Conservation (phyloP, 2,113 vertebrate species). For the Colossoma macropomum region DNA sequence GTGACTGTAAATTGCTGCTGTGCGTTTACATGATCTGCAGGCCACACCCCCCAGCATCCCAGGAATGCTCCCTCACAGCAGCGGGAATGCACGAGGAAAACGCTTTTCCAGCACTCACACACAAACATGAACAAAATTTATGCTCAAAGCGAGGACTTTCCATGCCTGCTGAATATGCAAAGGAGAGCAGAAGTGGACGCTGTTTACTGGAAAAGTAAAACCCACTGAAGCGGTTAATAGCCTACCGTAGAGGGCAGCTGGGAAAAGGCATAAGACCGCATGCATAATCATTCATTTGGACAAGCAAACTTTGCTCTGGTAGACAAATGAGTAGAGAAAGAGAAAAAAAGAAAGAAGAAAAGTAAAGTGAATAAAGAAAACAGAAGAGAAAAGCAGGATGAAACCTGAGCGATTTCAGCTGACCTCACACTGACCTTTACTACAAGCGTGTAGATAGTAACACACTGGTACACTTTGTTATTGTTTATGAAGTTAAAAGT, state of each 20-base stretch:
- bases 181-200: too few relatives aligned
- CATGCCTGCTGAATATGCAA: background rate
- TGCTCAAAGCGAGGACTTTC: background rate
- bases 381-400: background rate
- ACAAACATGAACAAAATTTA: background rate
- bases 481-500: background rate
- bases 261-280: too few relatives aligned
- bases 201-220: background rate
- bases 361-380: background rate
- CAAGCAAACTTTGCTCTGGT: background rate
- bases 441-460: background rate
- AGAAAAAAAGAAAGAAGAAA: background rate
- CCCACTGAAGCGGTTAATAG: background rate
- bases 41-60: constrained; percentile 18
- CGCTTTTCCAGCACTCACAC: constrained; percentile 32
- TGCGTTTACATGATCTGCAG: constrained; percentile 48
- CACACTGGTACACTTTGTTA: background rate
- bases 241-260: background rate
- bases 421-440: background rate
- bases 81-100: constrained; percentile 32
- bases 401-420: background rate
- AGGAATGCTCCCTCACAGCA: constrained; percentile 39
- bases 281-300: too few relatives aligned
- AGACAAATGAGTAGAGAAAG: background rate
- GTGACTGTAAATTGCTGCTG: constrained; percentile 40